These are phyloP conservation scores for Scomberomorus guttatus DNA, from an alignment of 2,797 vertebrate species.

Conservation along the genomic window DNA sequence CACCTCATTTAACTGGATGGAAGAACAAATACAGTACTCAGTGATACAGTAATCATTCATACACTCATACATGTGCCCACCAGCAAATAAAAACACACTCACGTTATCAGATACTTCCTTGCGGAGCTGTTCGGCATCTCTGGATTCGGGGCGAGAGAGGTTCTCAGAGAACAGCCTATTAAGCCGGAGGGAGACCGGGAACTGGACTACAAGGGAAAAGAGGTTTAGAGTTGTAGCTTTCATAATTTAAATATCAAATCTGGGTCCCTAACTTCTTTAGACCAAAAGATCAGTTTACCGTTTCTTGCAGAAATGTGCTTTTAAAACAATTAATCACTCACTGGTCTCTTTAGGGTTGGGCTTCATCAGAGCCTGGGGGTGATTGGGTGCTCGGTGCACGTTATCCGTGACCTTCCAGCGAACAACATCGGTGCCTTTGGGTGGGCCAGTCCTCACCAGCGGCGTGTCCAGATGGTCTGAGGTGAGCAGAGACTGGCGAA, in stretches of 20 bases:
- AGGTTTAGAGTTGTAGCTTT: not conserved
- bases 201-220: conserved; percentile 77
- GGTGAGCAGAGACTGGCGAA: conserved; percentile 92
- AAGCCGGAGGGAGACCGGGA: conserved; percentile 92
- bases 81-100: conserved; percentile 58
- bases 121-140: conserved; percentile 89
- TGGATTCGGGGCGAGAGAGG: conserved; percentile 86
- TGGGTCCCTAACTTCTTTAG: not conserved
- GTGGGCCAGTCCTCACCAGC: conserved; percentile 90
- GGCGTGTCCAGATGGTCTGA: conserved; percentile 95
- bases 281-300: not conserved
- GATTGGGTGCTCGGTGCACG: conserved; percentile 85
- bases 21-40: conserved; percentile 32
- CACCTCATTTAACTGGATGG: conserved; percentile 89
- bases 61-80: not conserved
- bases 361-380: conserved; percentile 79
- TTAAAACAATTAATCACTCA: conserved; percentile 76
- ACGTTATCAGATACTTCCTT: conserved; percentile 94
- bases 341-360: conserved; percentile 90
- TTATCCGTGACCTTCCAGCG: conserved; percentile 97
- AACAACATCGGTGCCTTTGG: conserved; percentile 91
- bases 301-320: not conserved
- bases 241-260: not conserved
- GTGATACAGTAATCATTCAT: not conserved
- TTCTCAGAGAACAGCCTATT: conserved; percentile 90